Evolutionary conservation across 2,113 vertebrate genomes (phyloP).

Genomic region (Chunga burmeisteri): DNA sequence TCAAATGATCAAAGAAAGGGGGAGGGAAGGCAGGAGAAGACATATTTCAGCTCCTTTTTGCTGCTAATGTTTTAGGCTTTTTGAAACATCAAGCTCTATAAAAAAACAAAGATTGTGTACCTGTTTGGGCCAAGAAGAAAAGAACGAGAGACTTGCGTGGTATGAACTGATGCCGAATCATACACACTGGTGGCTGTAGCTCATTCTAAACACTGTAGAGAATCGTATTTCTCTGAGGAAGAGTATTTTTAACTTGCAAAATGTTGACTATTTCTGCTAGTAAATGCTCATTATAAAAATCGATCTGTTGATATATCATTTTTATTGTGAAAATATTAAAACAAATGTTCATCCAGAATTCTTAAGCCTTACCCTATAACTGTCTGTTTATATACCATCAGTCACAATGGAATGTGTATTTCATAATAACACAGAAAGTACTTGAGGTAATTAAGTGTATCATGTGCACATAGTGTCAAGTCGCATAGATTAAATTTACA

Average conservation of each 20-base stretch:
- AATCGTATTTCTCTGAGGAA: not conserved
- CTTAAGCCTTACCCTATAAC: not conserved
- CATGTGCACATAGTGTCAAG: not conserved
- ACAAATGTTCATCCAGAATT: not conserved
- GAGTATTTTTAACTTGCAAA: not conserved
- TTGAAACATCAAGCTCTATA: not conserved
- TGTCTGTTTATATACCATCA: not conserved
- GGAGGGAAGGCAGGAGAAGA: not conserved
- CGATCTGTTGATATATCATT: fast-evolving
- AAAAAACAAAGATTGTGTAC: not conserved
- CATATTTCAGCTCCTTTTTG: not conserved
- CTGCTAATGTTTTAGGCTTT: not conserved
- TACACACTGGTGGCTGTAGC: not conserved
- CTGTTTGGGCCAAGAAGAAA: not conserved
- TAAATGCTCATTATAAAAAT: not conserved
- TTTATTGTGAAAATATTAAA: not conserved
- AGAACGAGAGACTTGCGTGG: not conserved
- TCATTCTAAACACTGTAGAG: not conserved
- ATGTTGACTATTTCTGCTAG: not conserved
- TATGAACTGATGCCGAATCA: not conserved
- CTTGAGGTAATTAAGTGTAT: not conserved
- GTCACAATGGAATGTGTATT: not conserved
- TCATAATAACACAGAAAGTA: not conserved
- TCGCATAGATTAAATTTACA: not conserved
- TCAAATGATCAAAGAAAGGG: not conserved